Percentiles rank a stretch among this genome's conserved stretches.
These are phyloP conservation scores for Achroia grisella DNA, from an alignment of 1,140 invertebrate genomes.

Conservation along the genomic window DNA sequence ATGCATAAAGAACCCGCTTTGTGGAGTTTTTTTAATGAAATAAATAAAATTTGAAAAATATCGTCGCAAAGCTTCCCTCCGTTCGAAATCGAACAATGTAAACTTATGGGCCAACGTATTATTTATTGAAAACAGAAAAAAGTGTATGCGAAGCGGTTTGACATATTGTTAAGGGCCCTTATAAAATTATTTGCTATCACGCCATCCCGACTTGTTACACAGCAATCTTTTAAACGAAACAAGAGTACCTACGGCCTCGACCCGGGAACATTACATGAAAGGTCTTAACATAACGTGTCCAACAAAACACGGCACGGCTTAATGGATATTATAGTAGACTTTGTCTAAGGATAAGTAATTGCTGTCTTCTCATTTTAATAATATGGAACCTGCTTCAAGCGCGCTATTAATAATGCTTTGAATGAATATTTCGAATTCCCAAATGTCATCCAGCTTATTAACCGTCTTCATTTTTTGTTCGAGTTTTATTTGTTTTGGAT, in stretches of 20 bases:
- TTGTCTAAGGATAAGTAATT: conserved; percentile 52
- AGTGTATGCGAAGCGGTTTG: conserved; percentile 48
- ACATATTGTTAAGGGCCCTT: conserved; percentile 71
- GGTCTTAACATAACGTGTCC: conserved; percentile 28
- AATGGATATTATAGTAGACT: conserved; percentile 19
- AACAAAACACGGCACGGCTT: conserved; percentile 27
- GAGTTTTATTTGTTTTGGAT: conserved; percentile 64
- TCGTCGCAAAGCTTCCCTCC: conserved; percentile 42
- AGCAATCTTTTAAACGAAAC: conserved; percentile 50
- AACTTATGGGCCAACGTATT: conserved; percentile 65
- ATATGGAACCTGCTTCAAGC: conserved; percentile 45
- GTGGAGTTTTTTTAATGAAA: conserved; percentile 56
- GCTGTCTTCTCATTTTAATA: conserved; percentile 56
- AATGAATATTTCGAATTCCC: conserved; percentile 69
- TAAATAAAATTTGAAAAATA: conserved; percentile 63
- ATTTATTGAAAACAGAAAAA: conserved; percentile 68
- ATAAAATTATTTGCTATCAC: conserved; percentile 73
- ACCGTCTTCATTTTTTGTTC: conserved; percentile 69
- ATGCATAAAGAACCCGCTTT: conserved; percentile 69
- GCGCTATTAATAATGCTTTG: conserved; percentile 66
- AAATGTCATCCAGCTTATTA: conserved; percentile 74
- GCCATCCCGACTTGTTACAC: conserved; percentile 56
- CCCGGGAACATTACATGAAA: conserved; percentile 36
- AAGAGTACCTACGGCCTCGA: conserved; percentile 23
- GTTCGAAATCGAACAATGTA: conserved; percentile 65